Evolutionary conservation across 2,797 vertebrate genomes (phyloP).

Genomic region (Silurus lanzhouensis): DNA sequence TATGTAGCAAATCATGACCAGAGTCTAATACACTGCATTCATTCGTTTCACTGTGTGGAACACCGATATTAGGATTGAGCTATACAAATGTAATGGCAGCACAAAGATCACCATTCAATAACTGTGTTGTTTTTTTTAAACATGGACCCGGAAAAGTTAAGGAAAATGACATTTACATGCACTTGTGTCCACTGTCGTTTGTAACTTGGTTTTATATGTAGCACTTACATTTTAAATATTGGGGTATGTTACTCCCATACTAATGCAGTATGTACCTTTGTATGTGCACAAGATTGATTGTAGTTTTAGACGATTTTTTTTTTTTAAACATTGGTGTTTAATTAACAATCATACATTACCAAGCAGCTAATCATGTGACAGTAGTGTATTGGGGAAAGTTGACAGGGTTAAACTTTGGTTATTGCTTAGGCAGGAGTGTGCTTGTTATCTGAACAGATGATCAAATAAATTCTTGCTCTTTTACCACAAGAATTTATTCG

Average conservation of each 20-base stretch:
- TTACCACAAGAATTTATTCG: slow-evolving; percentile 21
- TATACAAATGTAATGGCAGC: neutral
- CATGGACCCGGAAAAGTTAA: too few relatives aligned
- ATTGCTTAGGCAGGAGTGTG: neutral
- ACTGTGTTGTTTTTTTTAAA: neutral
- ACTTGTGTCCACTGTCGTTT: too few relatives aligned
- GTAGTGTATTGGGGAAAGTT: too few relatives aligned
- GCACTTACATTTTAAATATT: too few relatives aligned
- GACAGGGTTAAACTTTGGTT: neutral
- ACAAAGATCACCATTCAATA: neutral
- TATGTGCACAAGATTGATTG: neutral
- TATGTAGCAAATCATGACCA: neutral
- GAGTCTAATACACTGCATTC: neutral
- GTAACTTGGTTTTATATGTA: too few relatives aligned
- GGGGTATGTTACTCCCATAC: too few relatives aligned
- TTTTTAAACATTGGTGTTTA: neutral
- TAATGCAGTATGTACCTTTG: too few relatives aligned
- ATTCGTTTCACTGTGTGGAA: neutral
- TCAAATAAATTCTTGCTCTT: slow-evolving; percentile 17
- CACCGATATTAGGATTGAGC: neutral
- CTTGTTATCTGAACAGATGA: slow-evolving; percentile 5
- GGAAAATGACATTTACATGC: too few relatives aligned
- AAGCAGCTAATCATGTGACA: neutral
- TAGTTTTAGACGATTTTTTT: neutral
- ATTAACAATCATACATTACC: neutral